Percentiles rank a stretch among this genome's conserved stretches.
These are phyloP conservation scores for Otolemur crassicaudatus DNA, from an alignment of 2,797 vertebrate genomes.

Conservation along the genomic window DNA sequence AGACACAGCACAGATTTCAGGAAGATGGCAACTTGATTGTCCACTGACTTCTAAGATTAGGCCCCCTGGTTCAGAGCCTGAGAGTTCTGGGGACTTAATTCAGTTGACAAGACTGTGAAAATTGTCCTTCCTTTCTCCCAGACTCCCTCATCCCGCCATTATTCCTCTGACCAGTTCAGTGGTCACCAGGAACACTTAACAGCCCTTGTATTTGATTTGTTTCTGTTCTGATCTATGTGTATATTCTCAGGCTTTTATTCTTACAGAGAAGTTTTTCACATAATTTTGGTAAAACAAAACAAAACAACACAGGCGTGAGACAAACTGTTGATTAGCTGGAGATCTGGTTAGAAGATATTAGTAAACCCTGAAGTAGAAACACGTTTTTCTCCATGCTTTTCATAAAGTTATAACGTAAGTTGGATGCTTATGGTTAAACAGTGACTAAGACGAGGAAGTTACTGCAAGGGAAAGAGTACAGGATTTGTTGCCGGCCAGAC, in stretches of 20 bases:
- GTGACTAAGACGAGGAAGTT: background rate
- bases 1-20: background rate
- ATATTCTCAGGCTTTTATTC: background rate
- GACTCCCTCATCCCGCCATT: background rate
- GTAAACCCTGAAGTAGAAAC: background rate
- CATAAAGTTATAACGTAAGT: background rate
- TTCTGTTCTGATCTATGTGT: background rate
- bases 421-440: background rate
- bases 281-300: background rate
- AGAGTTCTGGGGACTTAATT: background rate
- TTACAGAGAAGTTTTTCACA: conserved; percentile 3
- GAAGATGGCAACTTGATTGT: background rate
- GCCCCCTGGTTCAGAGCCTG: background rate
- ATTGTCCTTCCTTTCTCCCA: background rate
- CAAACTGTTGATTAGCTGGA: conserved; percentile 9
- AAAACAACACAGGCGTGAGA: conserved; percentile 18
- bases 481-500: background rate
- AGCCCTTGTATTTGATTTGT: background rate
- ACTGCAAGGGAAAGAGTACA: background rate
- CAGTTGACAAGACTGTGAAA: background rate
- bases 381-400: background rate
- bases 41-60: background rate
- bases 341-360: conserved; percentile 12
- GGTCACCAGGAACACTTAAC: background rate
- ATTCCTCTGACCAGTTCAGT: background rate